Conservation (phyloP, 2,797 vertebrate genomes). For the Enteromius argenteus region DNA sequence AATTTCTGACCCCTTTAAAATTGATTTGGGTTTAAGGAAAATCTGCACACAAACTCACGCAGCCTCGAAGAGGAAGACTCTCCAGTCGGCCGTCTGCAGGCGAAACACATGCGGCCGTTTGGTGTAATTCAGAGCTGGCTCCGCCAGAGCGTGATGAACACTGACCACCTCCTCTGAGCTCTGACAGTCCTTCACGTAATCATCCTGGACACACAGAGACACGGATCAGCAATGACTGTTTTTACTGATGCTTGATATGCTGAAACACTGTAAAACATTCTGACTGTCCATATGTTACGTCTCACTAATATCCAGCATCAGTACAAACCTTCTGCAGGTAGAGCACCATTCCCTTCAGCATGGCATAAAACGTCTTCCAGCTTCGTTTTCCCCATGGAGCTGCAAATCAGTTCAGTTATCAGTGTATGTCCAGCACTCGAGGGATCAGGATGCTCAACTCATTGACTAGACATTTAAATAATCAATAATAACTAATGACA, state of each 20-base stretch:
- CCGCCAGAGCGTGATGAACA: slow-evolving; percentile 89
- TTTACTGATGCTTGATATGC: background rate
- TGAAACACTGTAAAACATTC: background rate
- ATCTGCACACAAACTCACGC: slow-evolving; percentile 69
- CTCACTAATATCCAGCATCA: background rate
- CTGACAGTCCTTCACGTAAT: slow-evolving; percentile 73
- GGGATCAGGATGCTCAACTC: background rate
- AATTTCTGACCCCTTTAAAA: background rate
- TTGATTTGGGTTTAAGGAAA: background rate
- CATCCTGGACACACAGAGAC: slow-evolving; percentile 69
- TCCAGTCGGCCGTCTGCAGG: slow-evolving; percentile 91
- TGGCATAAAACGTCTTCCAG: slow-evolving; percentile 90
- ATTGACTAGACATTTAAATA: background rate
- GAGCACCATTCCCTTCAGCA: slow-evolving; percentile 89
- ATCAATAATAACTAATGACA: background rate
- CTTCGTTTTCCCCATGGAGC: slow-evolving; percentile 91
- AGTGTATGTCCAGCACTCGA: background rate
- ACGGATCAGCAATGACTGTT: background rate
- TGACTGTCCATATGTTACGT: background rate
- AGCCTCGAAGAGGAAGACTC: slow-evolving; percentile 83
- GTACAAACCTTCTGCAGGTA: slow-evolving; percentile 87
- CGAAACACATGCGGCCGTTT: slow-evolving; percentile 91
- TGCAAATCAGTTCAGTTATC: slow-evolving; percentile 62
- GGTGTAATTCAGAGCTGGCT: slow-evolving; percentile 85
- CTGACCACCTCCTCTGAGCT: slow-evolving; percentile 87